Evolutionary conservation across 1,140 invertebrate genomes (phyloP), one percentile per base, ranked within the genome.

Genomic region (Dendroctonus valens): DNA sequence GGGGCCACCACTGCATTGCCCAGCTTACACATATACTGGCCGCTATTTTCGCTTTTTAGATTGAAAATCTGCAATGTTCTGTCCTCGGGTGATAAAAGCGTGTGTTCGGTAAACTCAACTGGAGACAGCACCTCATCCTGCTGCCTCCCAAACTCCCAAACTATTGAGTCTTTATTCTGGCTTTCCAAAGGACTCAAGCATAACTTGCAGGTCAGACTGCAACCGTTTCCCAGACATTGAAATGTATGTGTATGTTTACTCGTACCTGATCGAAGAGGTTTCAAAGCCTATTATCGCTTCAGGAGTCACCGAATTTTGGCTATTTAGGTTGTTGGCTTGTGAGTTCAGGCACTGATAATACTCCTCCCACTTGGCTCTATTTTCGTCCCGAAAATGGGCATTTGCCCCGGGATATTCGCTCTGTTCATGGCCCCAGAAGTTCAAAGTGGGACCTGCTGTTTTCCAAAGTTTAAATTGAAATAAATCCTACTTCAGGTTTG

Each of bases 11-110:
- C 48, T 9, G 75, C 76, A 53, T 80, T 73, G 41, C 77, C 79
- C 9, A 82, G 66, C 69, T 72, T 72, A 66, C 84, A 85, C 70
- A 81, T 78, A 69, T 84, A 85, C 65, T 79, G 68, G 14, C 84
- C 84, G 37, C 76, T 78, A 72, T 82, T 75, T 59, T 77, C 72
- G 40, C 65, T 70, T 44, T 79, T 65, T 41, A 84, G 70, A 68
- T 83, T 82, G 59, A 80, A 81, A 38, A 85, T 78, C 41, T 77
- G 71, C 44, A 85, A 72, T 41, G 69, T 71, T 70, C 73, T 76
- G 57, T 81, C 79, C 40, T 79, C 72, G 5, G 76, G 71, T 11
- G 79, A 78, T 62, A 80, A 63, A n/a, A 81, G 46, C 60, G 77
- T 75, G 54, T 82, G 75, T 68, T 83, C 78, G 38, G 71, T 74